A percentile compares a stretch with the other conserved stretches of the same genome.
These are phyloP conservation scores for Grammomys surdaster DNA, from an alignment of 2,113 vertebrate species.

Conservation along the genomic window DNA sequence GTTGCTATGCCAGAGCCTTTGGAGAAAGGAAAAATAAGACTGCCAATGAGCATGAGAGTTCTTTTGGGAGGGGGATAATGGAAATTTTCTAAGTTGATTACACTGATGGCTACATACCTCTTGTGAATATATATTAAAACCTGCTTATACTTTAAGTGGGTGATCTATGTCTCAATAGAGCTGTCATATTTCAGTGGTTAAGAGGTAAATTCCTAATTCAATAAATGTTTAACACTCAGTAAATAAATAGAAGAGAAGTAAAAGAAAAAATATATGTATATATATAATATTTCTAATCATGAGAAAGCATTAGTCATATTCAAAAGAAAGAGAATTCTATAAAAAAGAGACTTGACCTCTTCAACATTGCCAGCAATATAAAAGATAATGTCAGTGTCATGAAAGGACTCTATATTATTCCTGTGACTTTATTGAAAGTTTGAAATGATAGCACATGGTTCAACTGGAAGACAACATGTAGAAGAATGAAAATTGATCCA, in stretches of 20 bases:
- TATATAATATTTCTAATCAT: background rate
- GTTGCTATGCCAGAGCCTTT: background rate
- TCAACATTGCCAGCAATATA: background rate
- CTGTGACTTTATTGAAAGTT: constrained; percentile 23
- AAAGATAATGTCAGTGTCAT: constrained; percentile 1
- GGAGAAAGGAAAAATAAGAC: background rate
- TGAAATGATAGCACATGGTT: constrained; percentile 24
- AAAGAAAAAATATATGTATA: background rate
- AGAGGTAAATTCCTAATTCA: constrained; percentile 34
- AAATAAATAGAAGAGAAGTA: background rate
- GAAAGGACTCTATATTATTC: constrained; percentile 25
- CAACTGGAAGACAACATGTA: too few relatives aligned
- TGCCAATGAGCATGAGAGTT: background rate
- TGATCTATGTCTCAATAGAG: background rate
- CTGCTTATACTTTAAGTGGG: background rate
- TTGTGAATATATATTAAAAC: constrained; percentile 46
- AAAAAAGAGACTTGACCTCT: background rate
- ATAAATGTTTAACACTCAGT: background rate
- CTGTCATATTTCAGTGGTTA: constrained; percentile 29
- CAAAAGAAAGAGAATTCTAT: constrained; percentile 26
- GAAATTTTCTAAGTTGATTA: background rate
- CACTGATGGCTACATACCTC: background rate
- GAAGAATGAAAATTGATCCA: too few relatives aligned
- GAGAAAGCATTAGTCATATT: background rate
- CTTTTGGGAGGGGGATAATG: background rate